Evolutionary conservation across 2,797 vertebrate genomes (phyloP), one percentile per base, ranked within the genome.

Genomic region (Parauchenoglanis punctatus): DNA sequence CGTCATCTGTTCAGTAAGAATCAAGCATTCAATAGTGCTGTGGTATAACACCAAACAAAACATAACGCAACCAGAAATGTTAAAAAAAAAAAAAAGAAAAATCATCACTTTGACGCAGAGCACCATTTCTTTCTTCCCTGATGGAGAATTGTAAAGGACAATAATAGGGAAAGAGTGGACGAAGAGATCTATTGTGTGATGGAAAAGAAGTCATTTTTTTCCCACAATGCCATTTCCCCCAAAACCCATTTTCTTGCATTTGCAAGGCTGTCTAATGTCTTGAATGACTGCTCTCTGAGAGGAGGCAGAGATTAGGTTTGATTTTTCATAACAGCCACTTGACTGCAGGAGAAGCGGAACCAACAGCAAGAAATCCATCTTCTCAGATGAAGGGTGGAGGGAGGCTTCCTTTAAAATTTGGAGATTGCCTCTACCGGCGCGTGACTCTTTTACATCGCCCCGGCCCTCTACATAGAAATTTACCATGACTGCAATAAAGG

Each of bases 361-460:
- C 84, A 88, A 89, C 82, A 86, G 91, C 82, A 72, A 87, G 85
- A 90, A 91, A 91, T 91, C 89, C 87, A 90, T 90, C 89, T 90
- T 78, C 80, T 5, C 75, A 77, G 67, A 75, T 75, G 89, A 88
- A 81, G 82, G 82, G 35, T 15, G 46, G 46, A 56, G 18, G 56
- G 73, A 91, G 91, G 90, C 73, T 83, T 92, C 89, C 89, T 93
- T 94, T 93, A 93, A 82, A 94, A 94, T 94, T 92, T 91, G 92
- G 92, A 92, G 92, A 92, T 91, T 88, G 89, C 88, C 87, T 91
- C 87, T 85, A 90, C 81, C 92, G 93, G 94, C 87, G 91, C 93
- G 81, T 92, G 93, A 93, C 91, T 92, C 90, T 90, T 88, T 86
- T 82, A 85, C 89, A 88, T 86, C 54, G 59, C 85, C 89, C 88